Conservation (phyloP, 1,140 invertebrate species). For the Drosophila albomicans region DNA sequence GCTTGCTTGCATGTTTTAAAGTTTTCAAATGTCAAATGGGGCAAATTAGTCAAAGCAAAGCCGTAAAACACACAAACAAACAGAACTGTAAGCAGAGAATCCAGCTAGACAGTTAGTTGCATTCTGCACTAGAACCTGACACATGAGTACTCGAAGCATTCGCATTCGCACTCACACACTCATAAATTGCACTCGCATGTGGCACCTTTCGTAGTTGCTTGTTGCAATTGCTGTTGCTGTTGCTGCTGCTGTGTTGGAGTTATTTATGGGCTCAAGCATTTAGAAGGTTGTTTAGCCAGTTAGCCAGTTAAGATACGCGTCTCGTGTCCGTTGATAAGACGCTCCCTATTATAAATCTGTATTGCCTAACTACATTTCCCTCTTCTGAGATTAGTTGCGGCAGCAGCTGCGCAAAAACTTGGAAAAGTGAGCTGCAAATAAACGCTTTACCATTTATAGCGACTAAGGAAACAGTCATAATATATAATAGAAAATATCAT, state of each 20-base stretch:
- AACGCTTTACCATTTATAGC: too few species aligned
- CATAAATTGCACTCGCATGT: conserved; percentile 5
- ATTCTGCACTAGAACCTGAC: not conserved
- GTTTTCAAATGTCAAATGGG: too few species aligned
- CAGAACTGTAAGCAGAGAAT: too few species aligned
- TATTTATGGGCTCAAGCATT: conserved; percentile 10
- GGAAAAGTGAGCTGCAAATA: too few species aligned
- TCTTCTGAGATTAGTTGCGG: not conserved
- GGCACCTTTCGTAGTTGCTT: not conserved
- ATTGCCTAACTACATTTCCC: not conserved
- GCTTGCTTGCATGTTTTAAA: too few species aligned
- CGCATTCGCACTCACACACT: not conserved
- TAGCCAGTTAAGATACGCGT: conserved; percentile 11
- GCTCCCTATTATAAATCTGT: conserved; percentile 7
- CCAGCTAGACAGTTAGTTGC: too few species aligned
- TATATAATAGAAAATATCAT: too few species aligned
- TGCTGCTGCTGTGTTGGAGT: conserved; percentile 4
- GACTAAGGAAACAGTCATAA: too few species aligned
- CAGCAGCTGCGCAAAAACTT: too few species aligned
- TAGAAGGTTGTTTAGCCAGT: conserved; percentile 19
- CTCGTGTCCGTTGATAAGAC: conserved; percentile 3
- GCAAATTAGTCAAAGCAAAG: too few species aligned
- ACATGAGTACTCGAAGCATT: conserved; percentile 1
- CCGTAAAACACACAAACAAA: too few species aligned
- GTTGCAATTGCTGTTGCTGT: not conserved